A percentile compares a stretch with the other conserved stretches of the same genome.
phyloP scores from a whole-genome alignment of 2,888 invertebrate species.

The Iselma pallidipennis region DNA sequence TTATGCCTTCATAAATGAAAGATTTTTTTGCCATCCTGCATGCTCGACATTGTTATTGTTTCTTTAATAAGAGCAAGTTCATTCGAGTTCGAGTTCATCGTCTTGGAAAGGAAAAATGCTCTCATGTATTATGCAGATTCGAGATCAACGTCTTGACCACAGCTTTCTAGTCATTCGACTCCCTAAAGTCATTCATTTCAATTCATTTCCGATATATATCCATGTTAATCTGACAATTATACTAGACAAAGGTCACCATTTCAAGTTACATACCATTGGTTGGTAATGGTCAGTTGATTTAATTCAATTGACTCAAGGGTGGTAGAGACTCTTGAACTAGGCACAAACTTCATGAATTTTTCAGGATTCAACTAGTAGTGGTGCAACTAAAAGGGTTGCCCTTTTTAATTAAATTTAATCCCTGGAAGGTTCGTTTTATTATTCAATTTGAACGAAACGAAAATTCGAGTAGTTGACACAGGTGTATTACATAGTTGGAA shows the following conservation, averaged over 20 bases:
- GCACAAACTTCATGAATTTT: conserved; percentile 2
- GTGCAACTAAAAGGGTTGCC: not conserved
- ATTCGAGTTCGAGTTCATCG: conserved; percentile 39
- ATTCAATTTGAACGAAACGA: not conserved
- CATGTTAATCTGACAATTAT: not conserved
- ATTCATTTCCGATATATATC: not conserved
- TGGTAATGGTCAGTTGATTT: not conserved
- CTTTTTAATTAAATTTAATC: conserved; percentile 4
- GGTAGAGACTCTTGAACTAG: not conserved
- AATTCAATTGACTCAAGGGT: not conserved
- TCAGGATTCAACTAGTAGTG: not conserved
- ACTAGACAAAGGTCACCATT: not conserved
- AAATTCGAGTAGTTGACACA: not conserved
- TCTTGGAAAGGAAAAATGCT: conserved; percentile 40
- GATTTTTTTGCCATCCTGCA: too few species aligned
- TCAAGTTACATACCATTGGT: not conserved
- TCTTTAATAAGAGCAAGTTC: conserved; percentile 2
- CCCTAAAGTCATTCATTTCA: not conserved
- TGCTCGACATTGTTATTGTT: not conserved
- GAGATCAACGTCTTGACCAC: conserved; percentile 48
- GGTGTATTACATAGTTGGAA: not conserved
- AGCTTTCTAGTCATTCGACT: too few species aligned
- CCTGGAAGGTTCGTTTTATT: not conserved
- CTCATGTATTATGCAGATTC: conserved; percentile 49
- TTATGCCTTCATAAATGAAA: too few species aligned